phyloP scores from a whole-genome alignment of 2,797 vertebrate genomes.

The Eremophila alpestris region DNA sequence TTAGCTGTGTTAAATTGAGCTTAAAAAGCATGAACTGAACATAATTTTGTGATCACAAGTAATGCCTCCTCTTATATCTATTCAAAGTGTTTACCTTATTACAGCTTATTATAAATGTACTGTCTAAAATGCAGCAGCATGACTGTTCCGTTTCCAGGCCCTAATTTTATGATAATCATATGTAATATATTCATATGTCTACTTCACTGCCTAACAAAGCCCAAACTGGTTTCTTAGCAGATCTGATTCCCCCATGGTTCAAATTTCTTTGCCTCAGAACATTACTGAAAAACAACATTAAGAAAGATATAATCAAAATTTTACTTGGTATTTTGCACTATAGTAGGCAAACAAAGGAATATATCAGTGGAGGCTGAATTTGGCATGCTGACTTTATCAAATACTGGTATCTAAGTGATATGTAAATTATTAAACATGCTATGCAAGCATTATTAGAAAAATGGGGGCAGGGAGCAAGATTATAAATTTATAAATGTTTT shows the following conservation, averaged over 20 bases:
- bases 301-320: constrained; percentile 20
- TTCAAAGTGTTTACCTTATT: constrained; percentile 77
- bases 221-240: constrained; percentile 48
- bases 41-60: constrained; percentile 66
- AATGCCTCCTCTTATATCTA: constrained; percentile 71
- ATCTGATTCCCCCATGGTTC: constrained; percentile 8
- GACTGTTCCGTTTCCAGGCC: constrained; percentile 74
- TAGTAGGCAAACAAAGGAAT: neutral
- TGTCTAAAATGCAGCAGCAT: constrained; percentile 75
- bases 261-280: constrained; percentile 25
- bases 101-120: constrained; percentile 76
- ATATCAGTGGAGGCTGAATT: neutral
- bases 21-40: constrained; percentile 74
- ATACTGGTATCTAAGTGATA: constrained; percentile 47
- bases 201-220: constrained; percentile 67
- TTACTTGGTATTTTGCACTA: neutral
- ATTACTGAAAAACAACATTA: neutral
- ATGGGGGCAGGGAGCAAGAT: neutral
- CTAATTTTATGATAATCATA: constrained; percentile 79
- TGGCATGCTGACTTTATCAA: constrained; percentile 3
- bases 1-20: constrained; percentile 78
- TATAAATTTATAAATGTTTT: constrained; percentile 38
- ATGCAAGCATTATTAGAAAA: constrained; percentile 34
- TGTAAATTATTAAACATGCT: constrained; percentile 63
- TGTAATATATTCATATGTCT: constrained; percentile 76